Evolutionary conservation across 2,888 invertebrate species (phyloP).

Genomic region (Phymatocera aterrima): DNA sequence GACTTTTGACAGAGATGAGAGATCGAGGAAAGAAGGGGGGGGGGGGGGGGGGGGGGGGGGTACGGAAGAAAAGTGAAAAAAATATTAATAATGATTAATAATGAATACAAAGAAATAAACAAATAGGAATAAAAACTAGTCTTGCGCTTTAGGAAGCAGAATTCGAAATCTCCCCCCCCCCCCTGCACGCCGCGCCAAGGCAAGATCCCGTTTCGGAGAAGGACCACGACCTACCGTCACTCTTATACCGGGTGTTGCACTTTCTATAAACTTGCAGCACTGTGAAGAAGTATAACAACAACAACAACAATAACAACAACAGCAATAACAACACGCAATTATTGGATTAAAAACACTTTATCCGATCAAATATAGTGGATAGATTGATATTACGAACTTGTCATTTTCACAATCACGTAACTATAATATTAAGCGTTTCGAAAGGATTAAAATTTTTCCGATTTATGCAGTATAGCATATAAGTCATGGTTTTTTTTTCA

Average conservation of each 20-base stretch:
- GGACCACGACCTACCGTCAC: constrained; percentile 36
- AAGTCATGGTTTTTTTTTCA: too few relatives aligned
- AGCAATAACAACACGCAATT: background rate
- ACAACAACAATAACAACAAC: too few relatives aligned
- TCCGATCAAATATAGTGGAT: too few relatives aligned
- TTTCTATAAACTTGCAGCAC: background rate
- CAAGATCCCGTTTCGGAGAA: constrained; percentile 41
- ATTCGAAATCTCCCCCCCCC: constrained; percentile 11
- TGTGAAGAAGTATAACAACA: background rate
- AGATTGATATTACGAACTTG: too few relatives aligned
- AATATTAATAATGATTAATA: too few relatives aligned
- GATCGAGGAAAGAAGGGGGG: background rate
- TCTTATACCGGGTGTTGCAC: constrained; percentile 25
- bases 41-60: background rate
- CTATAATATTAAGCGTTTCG: too few relatives aligned
- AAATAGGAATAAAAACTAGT: too few relatives aligned
- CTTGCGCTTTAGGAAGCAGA: background rate
- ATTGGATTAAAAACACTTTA: too few relatives aligned
- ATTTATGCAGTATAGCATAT: too few relatives aligned
- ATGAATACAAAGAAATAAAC: too few relatives aligned
- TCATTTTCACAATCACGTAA: too few relatives aligned
- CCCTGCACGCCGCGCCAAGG: background rate
- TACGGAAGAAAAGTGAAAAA: background rate
- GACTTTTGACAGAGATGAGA: background rate
- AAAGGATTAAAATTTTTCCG: too few relatives aligned